These are phyloP conservation scores for Archips xylosteana DNA, from an alignment of 2,888 invertebrate genomes.

Conservation along the genomic window DNA sequence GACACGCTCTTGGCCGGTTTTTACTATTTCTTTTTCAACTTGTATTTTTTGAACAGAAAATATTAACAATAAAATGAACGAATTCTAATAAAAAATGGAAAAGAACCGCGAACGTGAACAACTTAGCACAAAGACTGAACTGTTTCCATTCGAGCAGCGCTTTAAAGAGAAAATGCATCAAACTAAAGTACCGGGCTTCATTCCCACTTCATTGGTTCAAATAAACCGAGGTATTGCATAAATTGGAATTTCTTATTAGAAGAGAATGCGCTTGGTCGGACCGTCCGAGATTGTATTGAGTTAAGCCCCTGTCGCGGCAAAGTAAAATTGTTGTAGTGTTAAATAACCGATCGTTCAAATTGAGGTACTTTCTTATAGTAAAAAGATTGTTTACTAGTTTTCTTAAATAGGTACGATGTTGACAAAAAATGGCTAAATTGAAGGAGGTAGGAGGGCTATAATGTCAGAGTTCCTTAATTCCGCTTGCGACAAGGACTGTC, in stretches of 20 bases:
- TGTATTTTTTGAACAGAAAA: too few species aligned
- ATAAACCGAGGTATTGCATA: constrained; percentile 62
- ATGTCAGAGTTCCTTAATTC: too few species aligned
- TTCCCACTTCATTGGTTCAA: constrained; percentile 61
- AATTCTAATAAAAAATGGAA: neutral
- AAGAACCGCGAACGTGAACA: constrained; percentile 12
- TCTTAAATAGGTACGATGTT: too few species aligned
- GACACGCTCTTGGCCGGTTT: too few species aligned
- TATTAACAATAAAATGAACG: too few species aligned
- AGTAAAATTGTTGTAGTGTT: constrained; percentile 50
- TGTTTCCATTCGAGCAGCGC: constrained; percentile 29
- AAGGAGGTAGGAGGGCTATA: too few species aligned
- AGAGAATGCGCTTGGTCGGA: constrained; percentile 46
- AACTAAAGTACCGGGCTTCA: constrained; percentile 49
- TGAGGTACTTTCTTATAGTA: constrained; percentile 19
- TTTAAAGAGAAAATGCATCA: constrained; percentile 52
- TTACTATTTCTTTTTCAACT: too few species aligned
- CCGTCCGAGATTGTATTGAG: constrained; percentile 47
- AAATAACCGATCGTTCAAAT: constrained; percentile 44
- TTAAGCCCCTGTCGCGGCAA: constrained; percentile 47
- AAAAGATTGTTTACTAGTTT: neutral
- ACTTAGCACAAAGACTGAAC: neutral
- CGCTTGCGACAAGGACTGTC: too few species aligned
- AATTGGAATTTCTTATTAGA: constrained; percentile 59
- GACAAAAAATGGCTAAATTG: too few species aligned